Evolutionary conservation across 2,888 invertebrate species (phyloP).

Genomic region (Salticus scenicus): DNA sequence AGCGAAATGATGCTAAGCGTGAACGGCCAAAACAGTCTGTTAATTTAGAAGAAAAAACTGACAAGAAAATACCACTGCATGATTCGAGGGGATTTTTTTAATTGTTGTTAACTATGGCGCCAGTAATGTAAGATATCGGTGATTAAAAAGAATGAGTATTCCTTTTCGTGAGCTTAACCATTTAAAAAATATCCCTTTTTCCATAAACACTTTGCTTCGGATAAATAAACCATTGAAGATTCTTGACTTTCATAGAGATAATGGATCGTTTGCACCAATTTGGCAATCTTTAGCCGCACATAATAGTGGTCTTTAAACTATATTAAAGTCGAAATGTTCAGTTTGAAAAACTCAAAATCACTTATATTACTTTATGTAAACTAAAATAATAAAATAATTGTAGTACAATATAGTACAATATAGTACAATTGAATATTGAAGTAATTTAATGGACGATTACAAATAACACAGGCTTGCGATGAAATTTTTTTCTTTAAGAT

Average conservation of each 20-base stretch:
- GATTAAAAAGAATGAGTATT: not conserved
- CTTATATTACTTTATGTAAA: no score
- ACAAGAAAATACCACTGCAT: slow-evolving; percentile 1
- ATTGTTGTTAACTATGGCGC: slow-evolving; percentile 7
- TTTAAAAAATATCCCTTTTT: not conserved
- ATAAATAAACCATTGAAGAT: not conserved
- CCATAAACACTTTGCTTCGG: not conserved
- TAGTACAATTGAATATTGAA: no score
- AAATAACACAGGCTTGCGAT: no score
- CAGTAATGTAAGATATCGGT: not conserved
- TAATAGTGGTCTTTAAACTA: not conserved
- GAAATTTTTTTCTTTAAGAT: no score
- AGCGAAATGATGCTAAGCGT: slow-evolving; percentile 35
- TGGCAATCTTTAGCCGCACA: not conserved
- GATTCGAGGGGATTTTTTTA: not conserved
- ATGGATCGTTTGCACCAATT: not conserved
- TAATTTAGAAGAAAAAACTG: slow-evolving; percentile 46
- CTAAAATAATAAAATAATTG: no score
- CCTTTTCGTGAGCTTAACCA: not conserved
- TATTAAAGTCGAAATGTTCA: no score
- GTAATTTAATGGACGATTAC: no score
- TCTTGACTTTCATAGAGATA: not conserved
- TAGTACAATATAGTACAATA: no score
- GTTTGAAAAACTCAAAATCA: no score
- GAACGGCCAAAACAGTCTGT: slow-evolving; percentile 20